Evolutionary conservation across 1,140 invertebrate species (phyloP).

Genomic region (Heterodera carotae): DNA sequence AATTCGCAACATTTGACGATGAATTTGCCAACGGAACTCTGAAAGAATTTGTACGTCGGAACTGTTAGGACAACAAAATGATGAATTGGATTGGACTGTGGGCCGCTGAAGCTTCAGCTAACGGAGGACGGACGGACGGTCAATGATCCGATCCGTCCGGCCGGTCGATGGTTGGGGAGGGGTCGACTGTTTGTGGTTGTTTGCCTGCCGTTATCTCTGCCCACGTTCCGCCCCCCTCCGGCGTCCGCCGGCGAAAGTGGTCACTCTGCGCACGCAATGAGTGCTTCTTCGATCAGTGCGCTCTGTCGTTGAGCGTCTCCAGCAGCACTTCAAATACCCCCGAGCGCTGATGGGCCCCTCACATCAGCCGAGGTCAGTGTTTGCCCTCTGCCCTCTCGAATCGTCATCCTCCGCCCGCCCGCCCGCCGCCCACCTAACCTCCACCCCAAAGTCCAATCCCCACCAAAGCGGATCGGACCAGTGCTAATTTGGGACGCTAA

Average conservation of each 20-base stretch:
- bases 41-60: background rate
- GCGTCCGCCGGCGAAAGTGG: background rate
- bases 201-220: background rate
- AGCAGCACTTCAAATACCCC: conserved; percentile 2
- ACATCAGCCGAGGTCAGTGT: background rate
- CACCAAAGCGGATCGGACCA: conserved; percentile 1
- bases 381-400: background rate
- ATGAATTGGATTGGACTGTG: background rate
- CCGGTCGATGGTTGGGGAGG: background rate
- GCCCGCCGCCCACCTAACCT: background rate
- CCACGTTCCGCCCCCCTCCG: background rate
- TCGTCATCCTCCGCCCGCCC: background rate
- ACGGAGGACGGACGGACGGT: background rate
- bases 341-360: background rate
- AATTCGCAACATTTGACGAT: background rate
- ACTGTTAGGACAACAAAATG: conserved; percentile 1
- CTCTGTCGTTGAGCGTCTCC: background rate
- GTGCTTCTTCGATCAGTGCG: background rate
- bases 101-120: background rate
- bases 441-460: background rate
- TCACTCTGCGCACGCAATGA: background rate
- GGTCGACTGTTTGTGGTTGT: background rate
- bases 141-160: background rate
- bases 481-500: conserved; percentile 2
- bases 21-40: background rate